Conservation (phyloP, 2,797 vertebrate species). For the Chelmon rostratus region DNA sequence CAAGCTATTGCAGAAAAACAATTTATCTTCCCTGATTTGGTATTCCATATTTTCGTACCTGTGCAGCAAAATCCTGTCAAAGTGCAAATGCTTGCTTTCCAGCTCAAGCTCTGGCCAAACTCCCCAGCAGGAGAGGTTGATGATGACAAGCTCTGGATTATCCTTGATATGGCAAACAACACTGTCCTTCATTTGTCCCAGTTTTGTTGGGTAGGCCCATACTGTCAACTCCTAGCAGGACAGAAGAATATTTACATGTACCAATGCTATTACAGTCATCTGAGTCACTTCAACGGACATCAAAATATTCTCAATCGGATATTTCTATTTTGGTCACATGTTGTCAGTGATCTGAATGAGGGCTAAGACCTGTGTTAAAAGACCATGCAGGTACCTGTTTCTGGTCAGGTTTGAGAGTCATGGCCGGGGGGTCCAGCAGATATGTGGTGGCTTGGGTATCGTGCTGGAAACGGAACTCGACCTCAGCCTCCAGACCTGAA, state of each 20-base stretch:
- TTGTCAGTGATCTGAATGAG: not conserved
- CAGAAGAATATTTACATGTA: slow-evolving; percentile 2
- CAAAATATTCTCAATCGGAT: not conserved
- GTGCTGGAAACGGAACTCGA: slow-evolving; percentile 88
- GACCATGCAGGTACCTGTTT: slow-evolving; percentile 83
- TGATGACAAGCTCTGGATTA: slow-evolving; percentile 87
- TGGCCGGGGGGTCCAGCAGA: slow-evolving; percentile 88
- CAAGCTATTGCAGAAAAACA: not conserved
- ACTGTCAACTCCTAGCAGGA: slow-evolving; percentile 85
- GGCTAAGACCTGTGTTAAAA: not conserved
- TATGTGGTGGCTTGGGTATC: slow-evolving; percentile 89
- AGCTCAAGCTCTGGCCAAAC: slow-evolving; percentile 88
- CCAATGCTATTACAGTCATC: not conserved
- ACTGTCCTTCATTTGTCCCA: slow-evolving; percentile 86
- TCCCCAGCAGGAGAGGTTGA: slow-evolving; percentile 89
- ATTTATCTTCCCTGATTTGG: not conserved
- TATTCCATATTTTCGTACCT: slow-evolving; percentile 80
- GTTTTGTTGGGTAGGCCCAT: slow-evolving; percentile 91
- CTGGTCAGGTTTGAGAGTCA: slow-evolving; percentile 87
- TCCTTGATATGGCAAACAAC: slow-evolving; percentile 88
- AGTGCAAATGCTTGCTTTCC: slow-evolving; percentile 87
- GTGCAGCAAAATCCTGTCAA: slow-evolving; percentile 87
- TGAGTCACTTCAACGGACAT: not conserved
- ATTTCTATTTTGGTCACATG: not conserved
- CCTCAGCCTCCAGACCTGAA: slow-evolving; percentile 85